Evolutionary conservation across 2,888 invertebrate species (phyloP), one percentile per base, ranked within the genome.

Genomic region (Conchocele bisecta): DNA sequence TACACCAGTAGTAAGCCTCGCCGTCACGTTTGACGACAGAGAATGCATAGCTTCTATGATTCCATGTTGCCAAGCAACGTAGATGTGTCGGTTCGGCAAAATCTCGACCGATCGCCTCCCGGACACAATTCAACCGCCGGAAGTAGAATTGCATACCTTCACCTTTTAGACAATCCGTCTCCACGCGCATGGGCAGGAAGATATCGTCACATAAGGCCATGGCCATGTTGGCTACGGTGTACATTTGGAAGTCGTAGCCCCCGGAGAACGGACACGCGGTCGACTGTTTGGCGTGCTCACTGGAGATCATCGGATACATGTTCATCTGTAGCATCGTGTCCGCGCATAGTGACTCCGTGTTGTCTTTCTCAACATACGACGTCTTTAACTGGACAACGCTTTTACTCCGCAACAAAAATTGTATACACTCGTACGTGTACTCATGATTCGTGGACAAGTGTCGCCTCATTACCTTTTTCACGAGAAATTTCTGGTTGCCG

Each of bases 101-200:
- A 9, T 63, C 57, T 22, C 41, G 54, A 17, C 59, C 67, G 28
- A 68, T 64, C 33, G 65, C 67, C 15, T 50, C 33, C n/a, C 41
- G 61, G 1, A 70, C 57, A 53, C 77, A 77, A 61, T 74, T 67
- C 11, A 70, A 31, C 31, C 77, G 29, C 17, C 77, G 59, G 39
- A 77, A 77, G 29, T 77, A 77, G 15, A 77, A 63, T n/a, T 60
- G 65, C 53, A 77, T 74, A 7, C 77, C 77, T 44, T 77, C 77
- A 3, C 61, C 37, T 9, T 26, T 22, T 26, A 66, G 63, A 53
- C 77, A 77, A 28, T 77, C 77, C 48, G 70, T 77, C 54, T 77
- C 77, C 24, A 77, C 68, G 33, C 77, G 59, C 7, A 77, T 46
- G 26, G 77, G 77, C 22, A 77, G 58, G 46, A 77, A 74, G 24